Percentiles rank a stretch among this genome's conserved stretches.
These are phyloP conservation scores for Amphiura filiformis DNA, from an alignment of 35 echinoderm and acorn worm genomes.

Conservation along the genomic window DNA sequence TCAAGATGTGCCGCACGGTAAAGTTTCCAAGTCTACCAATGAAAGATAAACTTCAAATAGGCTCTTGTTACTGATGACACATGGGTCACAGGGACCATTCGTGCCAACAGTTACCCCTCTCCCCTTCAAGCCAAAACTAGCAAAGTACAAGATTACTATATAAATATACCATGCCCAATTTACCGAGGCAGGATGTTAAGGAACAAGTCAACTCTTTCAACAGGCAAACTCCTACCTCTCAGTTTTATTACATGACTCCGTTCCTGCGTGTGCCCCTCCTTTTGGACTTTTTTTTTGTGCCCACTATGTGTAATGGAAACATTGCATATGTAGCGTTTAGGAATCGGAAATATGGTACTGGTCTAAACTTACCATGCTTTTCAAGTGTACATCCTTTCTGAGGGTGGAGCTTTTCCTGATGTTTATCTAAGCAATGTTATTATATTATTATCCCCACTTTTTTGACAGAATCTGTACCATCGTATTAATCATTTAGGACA, in stretches of 20 bases:
- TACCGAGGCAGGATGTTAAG: neutral
- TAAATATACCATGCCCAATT: slow-evolving; percentile 5
- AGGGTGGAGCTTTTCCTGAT: slow-evolving; percentile 2
- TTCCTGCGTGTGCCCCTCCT: neutral
- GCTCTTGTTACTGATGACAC: neutral
- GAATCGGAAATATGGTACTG: neutral
- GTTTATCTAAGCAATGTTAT: neutral
- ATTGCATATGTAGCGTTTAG: neutral
- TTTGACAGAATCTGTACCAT: neutral
- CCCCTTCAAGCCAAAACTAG: neutral
- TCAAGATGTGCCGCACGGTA: neutral
- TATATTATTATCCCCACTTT: neutral
- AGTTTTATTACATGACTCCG: neutral
- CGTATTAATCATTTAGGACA: neutral
- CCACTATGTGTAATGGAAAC: neutral
- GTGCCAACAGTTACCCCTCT: neutral
- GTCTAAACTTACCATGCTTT: slow-evolving; percentile 11
- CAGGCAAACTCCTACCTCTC: neutral
- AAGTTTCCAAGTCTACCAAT: neutral
- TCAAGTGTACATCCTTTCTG: neutral
- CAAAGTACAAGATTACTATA: neutral
- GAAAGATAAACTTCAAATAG: neutral
- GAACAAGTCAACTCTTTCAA: neutral
- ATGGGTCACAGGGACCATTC: neutral
- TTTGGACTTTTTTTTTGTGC: neutral